These are phyloP conservation scores for Xestia c-nigrum DNA, from an alignment of 2,888 invertebrate genomes.

Conservation along the genomic window DNA sequence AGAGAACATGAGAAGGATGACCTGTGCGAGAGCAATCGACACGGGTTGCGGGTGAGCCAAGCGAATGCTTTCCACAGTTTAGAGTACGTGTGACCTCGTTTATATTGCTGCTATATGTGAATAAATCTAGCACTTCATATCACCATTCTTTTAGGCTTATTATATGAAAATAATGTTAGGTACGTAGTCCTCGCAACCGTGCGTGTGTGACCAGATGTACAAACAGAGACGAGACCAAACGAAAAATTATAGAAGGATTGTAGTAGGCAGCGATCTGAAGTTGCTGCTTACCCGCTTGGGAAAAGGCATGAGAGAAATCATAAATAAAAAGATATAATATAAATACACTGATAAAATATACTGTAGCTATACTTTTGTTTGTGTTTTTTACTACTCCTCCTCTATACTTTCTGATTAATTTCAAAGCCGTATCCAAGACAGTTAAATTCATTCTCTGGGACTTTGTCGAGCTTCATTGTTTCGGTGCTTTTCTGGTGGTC, in stretches of 20 bases:
- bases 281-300: background rate
- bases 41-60: background rate
- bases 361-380: no score
- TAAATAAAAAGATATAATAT: background rate
- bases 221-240: background rate
- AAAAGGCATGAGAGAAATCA: background rate
- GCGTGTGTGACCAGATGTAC: background rate
- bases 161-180: background rate
- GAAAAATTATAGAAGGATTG: background rate
- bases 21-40: conserved; percentile 17
- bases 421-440: no score
- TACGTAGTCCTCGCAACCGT: background rate
- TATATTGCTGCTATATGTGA: conserved; percentile 5
- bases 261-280: background rate
- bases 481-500: no score
- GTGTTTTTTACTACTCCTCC: no score
- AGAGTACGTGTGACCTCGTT: conserved; percentile 21
- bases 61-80: conserved; percentile 20
- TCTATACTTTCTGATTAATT: no score
- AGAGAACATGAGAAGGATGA: conserved; percentile 20
- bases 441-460: no score
- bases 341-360: no score
- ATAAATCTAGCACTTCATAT: background rate
- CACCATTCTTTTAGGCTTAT: background rate
- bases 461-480: no score